These are phyloP conservation scores for Drosophila dunni DNA, from an alignment of 1,140 invertebrate species.

Conservation along the genomic window DNA sequence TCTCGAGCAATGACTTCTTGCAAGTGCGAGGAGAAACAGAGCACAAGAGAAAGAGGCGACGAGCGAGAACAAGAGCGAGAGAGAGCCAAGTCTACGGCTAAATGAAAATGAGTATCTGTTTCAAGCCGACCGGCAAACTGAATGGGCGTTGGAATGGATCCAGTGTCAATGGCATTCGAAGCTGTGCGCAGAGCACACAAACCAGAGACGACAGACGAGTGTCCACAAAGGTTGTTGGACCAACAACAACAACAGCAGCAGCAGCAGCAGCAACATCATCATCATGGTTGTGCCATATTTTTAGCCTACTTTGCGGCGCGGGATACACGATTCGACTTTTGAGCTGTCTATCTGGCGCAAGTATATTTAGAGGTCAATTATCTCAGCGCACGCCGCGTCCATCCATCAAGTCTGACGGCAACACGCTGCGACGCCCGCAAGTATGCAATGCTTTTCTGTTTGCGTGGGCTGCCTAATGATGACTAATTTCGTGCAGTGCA, in stretches of 20 bases:
- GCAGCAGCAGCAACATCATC: slow-evolving; percentile 24
- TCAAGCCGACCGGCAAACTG: slow-evolving; percentile 46
- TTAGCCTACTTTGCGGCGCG: slow-evolving; percentile 76
- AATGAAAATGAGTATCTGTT: slow-evolving; percentile 34
- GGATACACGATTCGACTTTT: slow-evolving; percentile 44
- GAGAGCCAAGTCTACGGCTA: neutral
- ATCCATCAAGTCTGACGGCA: slow-evolving; percentile 61
- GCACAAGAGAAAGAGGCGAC: too few species aligned
- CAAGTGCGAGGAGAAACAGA: too few species aligned
- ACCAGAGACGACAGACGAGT: neutral
- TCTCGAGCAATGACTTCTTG: slow-evolving; percentile 65
- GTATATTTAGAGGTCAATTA: slow-evolving; percentile 80
- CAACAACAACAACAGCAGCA: slow-evolving; percentile 28
- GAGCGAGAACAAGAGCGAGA: too few species aligned
- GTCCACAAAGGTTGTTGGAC: slow-evolving; percentile 66
- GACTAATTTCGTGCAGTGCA: slow-evolving; percentile 65
- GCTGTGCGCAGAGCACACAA: slow-evolving; percentile 32
- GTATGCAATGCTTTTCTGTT: slow-evolving; percentile 54
- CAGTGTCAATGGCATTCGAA: slow-evolving; percentile 75
- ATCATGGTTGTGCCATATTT: slow-evolving; percentile 71
- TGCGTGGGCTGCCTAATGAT: slow-evolving; percentile 53
- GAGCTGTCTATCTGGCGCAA: slow-evolving; percentile 45
- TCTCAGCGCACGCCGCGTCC: slow-evolving; percentile 51
- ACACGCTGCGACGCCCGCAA: slow-evolving; percentile 53
- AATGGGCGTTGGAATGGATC: slow-evolving; percentile 21